Conservation (phyloP, 2,113 vertebrate genomes). For the Centropus unirufus region DNA sequence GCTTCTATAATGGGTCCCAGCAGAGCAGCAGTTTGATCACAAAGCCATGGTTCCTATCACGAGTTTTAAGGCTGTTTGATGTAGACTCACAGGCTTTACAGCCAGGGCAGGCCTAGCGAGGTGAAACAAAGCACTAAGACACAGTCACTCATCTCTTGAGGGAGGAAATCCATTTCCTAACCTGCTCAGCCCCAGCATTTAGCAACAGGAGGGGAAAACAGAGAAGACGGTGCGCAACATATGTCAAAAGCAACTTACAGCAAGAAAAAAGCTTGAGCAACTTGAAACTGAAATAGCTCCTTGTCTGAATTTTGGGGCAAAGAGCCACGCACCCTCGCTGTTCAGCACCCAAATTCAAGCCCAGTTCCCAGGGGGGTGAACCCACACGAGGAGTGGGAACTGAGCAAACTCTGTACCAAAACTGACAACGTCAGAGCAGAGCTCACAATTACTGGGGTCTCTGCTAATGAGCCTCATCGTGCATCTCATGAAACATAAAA, state of each 20-base stretch:
- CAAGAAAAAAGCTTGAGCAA: slow-evolving; percentile 48
- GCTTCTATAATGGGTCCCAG: not conserved
- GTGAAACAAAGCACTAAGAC: not conserved
- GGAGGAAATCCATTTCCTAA: slow-evolving; percentile 41
- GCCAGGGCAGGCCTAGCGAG: not conserved
- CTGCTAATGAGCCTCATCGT: not conserved
- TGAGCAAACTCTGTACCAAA: not conserved
- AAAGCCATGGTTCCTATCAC: not conserved
- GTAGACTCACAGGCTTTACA: not conserved
- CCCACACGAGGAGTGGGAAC: accelerated
- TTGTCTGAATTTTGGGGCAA: not conserved
- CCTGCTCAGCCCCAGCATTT: not conserved
- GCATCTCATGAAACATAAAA: not conserved
- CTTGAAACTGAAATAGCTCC: not conserved
- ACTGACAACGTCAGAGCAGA: not conserved
- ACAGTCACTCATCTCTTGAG: not conserved
- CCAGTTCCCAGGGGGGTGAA: accelerated
- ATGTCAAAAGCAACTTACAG: slow-evolving; percentile 2
- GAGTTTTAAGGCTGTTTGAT: not conserved
- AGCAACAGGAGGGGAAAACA: slow-evolving; percentile 47
- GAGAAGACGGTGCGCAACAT: not conserved
- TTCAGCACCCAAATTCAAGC: not conserved
- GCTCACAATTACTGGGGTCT: not conserved
- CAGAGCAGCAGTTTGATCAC: not conserved
- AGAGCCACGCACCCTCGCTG: accelerated